Evolutionary conservation across 1,140 invertebrate genomes (phyloP).

Genomic region (Lerema accius): DNA sequence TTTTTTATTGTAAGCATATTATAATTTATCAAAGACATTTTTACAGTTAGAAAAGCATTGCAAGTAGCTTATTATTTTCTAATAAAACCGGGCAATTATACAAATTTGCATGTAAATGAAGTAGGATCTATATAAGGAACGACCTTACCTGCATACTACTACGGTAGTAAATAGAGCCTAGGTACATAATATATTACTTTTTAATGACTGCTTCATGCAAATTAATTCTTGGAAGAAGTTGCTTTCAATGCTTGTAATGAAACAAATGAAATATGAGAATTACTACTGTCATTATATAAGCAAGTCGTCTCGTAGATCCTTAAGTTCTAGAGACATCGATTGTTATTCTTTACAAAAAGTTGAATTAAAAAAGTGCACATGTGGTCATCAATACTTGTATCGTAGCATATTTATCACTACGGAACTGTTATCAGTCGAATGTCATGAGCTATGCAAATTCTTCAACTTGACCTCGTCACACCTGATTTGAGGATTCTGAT

Average conservation of each 20-base stretch:
- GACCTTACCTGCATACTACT: conserved; percentile 48
- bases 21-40: neutral
- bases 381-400: conserved; percentile 47
- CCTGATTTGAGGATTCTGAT: conserved; percentile 70
- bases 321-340: conserved; percentile 23
- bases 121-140: conserved; percentile 41
- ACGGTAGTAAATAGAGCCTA: too few relatives aligned
- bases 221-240: conserved; percentile 50
- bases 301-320: conserved; percentile 53
- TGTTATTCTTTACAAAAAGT: conserved; percentile 24
- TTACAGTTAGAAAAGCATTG: too few relatives aligned
- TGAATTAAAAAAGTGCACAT: conserved; percentile 39
- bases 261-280: conserved; percentile 51
- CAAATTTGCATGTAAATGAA: conserved; percentile 44
- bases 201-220: conserved; percentile 60
- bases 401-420: conserved; percentile 37
- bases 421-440: conserved; percentile 49
- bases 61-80: neutral
- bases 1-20: neutral
- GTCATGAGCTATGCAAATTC: conserved; percentile 70
- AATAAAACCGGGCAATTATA: neutral
- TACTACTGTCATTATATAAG: conserved; percentile 50
- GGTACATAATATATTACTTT: conserved; percentile 47
- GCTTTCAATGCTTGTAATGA: conserved; percentile 43
- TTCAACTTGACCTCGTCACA: conserved; percentile 66